phyloP scores from a whole-genome alignment of 1,140 invertebrate genomes.

The Reticulitermes speratus region DNA sequence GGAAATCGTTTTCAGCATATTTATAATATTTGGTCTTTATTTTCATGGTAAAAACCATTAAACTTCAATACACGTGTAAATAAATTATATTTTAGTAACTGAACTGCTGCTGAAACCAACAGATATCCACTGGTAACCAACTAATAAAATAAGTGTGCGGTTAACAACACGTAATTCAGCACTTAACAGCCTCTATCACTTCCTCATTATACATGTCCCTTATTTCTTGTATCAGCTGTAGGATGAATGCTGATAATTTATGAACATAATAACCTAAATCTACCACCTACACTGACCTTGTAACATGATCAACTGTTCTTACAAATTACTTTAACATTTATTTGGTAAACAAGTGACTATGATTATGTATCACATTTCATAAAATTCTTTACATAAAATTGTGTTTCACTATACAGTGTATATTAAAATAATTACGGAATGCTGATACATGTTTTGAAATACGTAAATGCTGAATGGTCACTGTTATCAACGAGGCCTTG shows the following conservation, averaged over 20 bases:
- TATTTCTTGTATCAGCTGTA: background rate
- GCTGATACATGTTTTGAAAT: background rate
- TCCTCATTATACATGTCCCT: background rate
- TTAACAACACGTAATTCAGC: background rate
- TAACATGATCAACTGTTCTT: background rate
- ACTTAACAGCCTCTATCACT: background rate
- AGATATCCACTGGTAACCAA: too few species aligned
- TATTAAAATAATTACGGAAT: background rate
- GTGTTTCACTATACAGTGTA: background rate
- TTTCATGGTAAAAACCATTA: too few species aligned
- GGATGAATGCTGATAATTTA: background rate
- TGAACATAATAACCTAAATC: background rate
- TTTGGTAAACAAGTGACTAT: conserved; percentile 17
- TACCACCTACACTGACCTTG: background rate
- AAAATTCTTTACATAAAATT: background rate
- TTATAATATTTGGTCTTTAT: too few species aligned
- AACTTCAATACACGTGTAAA: too few species aligned
- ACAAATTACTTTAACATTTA: background rate
- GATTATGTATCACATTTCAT: background rate
- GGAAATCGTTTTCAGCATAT: too few species aligned
- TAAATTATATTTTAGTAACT: too few species aligned
- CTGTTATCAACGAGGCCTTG: conserved; percentile 47
- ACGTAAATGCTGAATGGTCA: background rate
- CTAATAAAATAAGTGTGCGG: too few species aligned
- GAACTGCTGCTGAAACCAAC: too few species aligned